phyloP scores from a whole-genome alignment of 2,113 vertebrate species.

The Dasypus novemcinctus region DNA sequence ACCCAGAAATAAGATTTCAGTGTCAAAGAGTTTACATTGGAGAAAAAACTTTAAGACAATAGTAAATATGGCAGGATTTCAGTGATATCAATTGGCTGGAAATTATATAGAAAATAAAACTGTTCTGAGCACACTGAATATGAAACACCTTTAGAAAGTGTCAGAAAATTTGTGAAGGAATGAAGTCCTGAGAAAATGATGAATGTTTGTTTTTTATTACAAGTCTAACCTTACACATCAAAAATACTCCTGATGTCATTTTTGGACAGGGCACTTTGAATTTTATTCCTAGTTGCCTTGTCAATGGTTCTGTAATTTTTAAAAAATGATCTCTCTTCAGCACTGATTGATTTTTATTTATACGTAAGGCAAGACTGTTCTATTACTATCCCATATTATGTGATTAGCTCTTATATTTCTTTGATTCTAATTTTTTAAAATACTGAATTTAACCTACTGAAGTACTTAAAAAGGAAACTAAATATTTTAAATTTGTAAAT shows the following conservation, averaged over 20 bases:
- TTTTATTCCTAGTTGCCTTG: neutral
- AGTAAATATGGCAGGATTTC: slow-evolving; percentile 60
- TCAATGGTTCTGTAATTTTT: neutral
- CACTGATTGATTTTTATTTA: neutral
- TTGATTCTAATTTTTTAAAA: neutral
- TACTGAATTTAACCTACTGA: neutral
- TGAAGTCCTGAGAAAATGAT: neutral
- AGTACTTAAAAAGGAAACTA: neutral
- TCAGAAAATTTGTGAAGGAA: neutral
- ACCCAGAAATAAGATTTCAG: slow-evolving; percentile 18
- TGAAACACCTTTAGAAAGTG: neutral
- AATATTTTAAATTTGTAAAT: slow-evolving; percentile 6
- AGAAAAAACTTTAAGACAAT: neutral
- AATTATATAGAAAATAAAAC: neutral
- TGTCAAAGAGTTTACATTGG: slow-evolving; percentile 39
- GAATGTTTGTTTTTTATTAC: neutral
- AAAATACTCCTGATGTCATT: neutral
- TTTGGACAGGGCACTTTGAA: neutral
- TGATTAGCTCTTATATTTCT: neutral
- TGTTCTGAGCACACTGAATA: neutral
- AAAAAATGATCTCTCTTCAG: neutral
- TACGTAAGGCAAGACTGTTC: neutral
- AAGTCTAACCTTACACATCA: slow-evolving; percentile 9
- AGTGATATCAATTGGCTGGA: slow-evolving; percentile 42
- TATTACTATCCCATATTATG: neutral